Evolutionary conservation across 2,113 vertebrate genomes (phyloP).

Genomic region (Carlito syrichta): DNA sequence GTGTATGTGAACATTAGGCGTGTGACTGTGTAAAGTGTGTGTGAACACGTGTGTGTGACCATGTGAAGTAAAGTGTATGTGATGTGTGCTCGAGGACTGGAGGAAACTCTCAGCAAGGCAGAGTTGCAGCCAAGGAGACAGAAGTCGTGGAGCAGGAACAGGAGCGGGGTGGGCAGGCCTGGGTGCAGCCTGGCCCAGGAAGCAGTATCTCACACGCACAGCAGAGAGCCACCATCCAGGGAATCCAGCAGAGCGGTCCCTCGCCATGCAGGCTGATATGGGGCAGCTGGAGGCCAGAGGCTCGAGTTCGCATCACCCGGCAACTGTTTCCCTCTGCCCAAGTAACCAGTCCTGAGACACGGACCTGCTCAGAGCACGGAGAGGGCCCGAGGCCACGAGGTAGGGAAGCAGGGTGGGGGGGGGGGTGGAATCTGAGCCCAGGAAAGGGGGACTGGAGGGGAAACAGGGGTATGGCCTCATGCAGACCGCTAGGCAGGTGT

Average conservation of each 20-base stretch:
- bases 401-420: no score
- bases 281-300: neutral
- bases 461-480: neutral
- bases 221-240: neutral
- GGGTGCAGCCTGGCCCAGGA: neutral
- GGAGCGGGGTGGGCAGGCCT: neutral
- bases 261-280: neutral
- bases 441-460: neutral
- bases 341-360: neutral
- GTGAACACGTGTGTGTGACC: neutral
- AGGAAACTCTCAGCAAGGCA: neutral
- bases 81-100: neutral
- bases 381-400: no score
- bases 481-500: neutral
- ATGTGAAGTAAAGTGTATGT: neutral
- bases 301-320: neutral
- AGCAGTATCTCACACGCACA: neutral
- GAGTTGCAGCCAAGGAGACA: neutral
- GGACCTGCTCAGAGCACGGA: no score
- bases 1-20: neutral
- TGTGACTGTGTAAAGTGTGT: neutral
- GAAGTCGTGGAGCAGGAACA: neutral
- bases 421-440: neutral
- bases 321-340: neutral
- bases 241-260: neutral